phyloP scores from a whole-genome alignment of 2,888 invertebrate species.

The Synergus laeviventris region DNA sequence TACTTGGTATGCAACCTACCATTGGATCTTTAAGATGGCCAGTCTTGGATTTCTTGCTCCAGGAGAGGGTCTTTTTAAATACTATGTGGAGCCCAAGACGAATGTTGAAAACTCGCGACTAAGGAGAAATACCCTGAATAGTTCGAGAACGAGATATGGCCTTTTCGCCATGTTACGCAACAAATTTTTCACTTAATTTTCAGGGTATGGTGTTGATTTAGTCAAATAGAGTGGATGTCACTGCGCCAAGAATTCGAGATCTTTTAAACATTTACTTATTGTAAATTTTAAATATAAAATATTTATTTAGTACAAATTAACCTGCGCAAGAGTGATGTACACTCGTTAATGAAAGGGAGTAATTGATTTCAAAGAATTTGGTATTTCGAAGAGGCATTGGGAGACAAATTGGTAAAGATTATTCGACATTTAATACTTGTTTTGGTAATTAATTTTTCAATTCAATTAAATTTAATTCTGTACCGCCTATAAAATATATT shows the following conservation, averaged over 20 bases:
- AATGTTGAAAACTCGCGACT: slow-evolving; percentile 50
- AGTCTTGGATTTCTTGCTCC: slow-evolving; percentile 83
- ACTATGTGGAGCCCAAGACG: slow-evolving; percentile 79
- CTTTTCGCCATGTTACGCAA: slow-evolving; percentile 9
- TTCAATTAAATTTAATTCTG: too few species aligned
- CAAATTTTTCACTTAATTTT: slow-evolving; percentile 15
- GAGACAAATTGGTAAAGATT: not conserved
- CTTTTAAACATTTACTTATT: not conserved
- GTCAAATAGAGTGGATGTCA: not conserved
- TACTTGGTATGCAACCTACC: slow-evolving; percentile 94
- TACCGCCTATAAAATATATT: not conserved
- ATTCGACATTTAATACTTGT: too few species aligned
- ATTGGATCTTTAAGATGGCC: slow-evolving; percentile 84
- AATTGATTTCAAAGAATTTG: not conserved
- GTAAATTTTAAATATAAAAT: not conserved
- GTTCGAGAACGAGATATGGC: slow-evolving; percentile 44
- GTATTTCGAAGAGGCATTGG: not conserved
- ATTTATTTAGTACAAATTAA: slow-evolving; percentile 38
- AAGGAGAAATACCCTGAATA: slow-evolving; percentile 57
- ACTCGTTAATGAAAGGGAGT: not conserved
- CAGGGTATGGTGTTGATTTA: not conserved
- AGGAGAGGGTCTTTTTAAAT: slow-evolving; percentile 88
- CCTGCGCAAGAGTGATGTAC: not conserved
- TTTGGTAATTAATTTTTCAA: too few species aligned
- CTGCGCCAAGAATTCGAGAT: not conserved